Percentiles rank a stretch among this genome's conserved stretches.
Evolutionary conservation across 2,888 invertebrate genomes (phyloP).

Genomic region (Aelia acuminata): DNA sequence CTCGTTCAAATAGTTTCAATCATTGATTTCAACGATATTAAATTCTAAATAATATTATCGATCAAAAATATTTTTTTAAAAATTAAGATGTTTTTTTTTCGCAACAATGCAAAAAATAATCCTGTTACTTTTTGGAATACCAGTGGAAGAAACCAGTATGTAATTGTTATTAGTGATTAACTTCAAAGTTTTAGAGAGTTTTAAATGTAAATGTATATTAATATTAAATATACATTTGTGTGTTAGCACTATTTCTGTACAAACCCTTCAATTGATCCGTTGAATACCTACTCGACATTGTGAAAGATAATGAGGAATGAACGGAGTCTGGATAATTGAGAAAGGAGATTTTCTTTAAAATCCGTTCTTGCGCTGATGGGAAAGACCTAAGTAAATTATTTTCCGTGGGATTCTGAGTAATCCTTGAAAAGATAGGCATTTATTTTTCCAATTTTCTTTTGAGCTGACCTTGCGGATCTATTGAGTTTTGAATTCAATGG

Average conservation of each 20-base stretch:
- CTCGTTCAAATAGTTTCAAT: background rate
- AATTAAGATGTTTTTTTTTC: no score
- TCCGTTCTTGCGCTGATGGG: background rate
- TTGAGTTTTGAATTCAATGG: background rate
- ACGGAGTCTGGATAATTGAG: slow-evolving; percentile 10
- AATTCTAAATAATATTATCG: no score
- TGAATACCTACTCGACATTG: background rate
- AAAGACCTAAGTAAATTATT: slow-evolving; percentile 1
- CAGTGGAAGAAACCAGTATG: no score
- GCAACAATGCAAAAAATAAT: no score
- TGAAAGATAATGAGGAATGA: background rate
- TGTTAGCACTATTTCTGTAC: no score
- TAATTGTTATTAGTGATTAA: no score
- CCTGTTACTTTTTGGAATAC: no score
- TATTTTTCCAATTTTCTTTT: background rate
- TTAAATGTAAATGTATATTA: no score
- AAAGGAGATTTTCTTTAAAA: background rate
- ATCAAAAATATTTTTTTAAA: no score
- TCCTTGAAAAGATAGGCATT: background rate
- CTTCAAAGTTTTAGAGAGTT: no score
- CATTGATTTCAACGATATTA: background rate
- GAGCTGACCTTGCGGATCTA: background rate
- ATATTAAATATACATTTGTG: no score
- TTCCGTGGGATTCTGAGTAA: background rate
- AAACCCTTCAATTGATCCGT: background rate